Conservation (phyloP, 2,888 invertebrate genomes). For the Stenurella melanura region DNA sequence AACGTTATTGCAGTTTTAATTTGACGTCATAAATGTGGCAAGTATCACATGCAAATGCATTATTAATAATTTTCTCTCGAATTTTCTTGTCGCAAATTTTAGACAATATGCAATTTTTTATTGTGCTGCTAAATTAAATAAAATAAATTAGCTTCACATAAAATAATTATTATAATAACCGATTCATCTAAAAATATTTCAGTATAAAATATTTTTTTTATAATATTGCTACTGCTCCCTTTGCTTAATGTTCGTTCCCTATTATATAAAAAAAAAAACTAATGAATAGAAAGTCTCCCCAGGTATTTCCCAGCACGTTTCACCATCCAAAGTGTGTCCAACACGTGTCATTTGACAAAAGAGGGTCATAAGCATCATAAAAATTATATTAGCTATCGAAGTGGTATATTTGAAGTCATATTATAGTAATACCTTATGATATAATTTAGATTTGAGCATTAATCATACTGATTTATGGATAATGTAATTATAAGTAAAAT, state of each 20-base stretch:
- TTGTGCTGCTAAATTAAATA: too few relatives aligned
- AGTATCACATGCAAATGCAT: too few relatives aligned
- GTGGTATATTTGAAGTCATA: not conserved
- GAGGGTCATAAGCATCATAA: constrained; percentile 32
- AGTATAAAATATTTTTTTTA: too few relatives aligned
- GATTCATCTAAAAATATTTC: too few relatives aligned
- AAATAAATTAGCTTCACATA: too few relatives aligned
- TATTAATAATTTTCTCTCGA: too few relatives aligned
- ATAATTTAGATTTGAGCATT: not conserved
- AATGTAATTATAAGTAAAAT: not conserved
- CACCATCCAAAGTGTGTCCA: not conserved
- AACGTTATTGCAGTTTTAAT: too few relatives aligned
- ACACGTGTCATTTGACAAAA: constrained; percentile 39
- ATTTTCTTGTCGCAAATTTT: too few relatives aligned
- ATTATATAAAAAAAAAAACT: constrained; percentile 24
- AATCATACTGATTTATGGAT: not conserved
- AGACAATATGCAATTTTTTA: too few relatives aligned
- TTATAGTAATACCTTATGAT: not conserved
- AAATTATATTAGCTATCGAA: constrained; percentile 34
- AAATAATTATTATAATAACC: not conserved
- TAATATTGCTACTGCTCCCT: too few relatives aligned
- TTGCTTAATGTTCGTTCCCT: not conserved
- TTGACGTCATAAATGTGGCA: too few relatives aligned
- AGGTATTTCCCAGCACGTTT: constrained; percentile 54
- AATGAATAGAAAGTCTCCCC: constrained; percentile 52